Base-by-base conservation (phyloP, 2,797 vertebrate species). In the Hyperoplus lanceolatus region DNA sequence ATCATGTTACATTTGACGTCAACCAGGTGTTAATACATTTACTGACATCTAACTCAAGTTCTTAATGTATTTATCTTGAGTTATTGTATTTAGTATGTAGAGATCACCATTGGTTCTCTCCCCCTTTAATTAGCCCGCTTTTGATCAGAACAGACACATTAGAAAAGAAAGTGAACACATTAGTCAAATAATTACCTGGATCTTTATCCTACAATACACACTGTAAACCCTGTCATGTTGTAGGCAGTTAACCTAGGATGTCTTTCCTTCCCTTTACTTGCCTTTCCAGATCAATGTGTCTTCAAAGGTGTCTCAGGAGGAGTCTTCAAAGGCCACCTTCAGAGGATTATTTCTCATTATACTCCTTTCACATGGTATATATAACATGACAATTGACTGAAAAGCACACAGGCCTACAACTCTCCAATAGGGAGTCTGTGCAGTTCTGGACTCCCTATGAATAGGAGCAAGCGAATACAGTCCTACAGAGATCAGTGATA, bases 351-450 rank as follows among this genome's bases (percentile, higher is more conserved):
- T 65, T 80, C 64, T 56, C 53, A 75, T 54, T 29, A 55, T 54
- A 0, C 16, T 42, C 48, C 53, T 61, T 75, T 77, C 63, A 65
- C 56, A 41, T 65, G 49, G 45, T 81, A 69, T 74, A 86, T 82
- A 63, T 56, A 66, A 75, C 60, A 78, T 82, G 75, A 77, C 55
- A 79, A 60, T 38, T 79, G 67, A 79, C 73, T 63, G 64, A 70
- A 29, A 58, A 70, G 51, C 70, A 68, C 15, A 74, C 56, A 65
- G 6, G 13, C 58, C 64, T 68, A 43, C 60, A 76, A 64, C 54
- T 49, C 29, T 73, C 46, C 16, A 49, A 42, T 39, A 70, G 36
- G 21, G 3, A 38, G 16, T 71, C 48, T 76, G 55, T 53, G 50
- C 15, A 60, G 14, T 45, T 72, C 45, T 56, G 18, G 11, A 13